Evolutionary conservation across 2,797 vertebrate species (phyloP), one percentile per base, ranked within the genome.

Genomic region (Mus minutoides): DNA sequence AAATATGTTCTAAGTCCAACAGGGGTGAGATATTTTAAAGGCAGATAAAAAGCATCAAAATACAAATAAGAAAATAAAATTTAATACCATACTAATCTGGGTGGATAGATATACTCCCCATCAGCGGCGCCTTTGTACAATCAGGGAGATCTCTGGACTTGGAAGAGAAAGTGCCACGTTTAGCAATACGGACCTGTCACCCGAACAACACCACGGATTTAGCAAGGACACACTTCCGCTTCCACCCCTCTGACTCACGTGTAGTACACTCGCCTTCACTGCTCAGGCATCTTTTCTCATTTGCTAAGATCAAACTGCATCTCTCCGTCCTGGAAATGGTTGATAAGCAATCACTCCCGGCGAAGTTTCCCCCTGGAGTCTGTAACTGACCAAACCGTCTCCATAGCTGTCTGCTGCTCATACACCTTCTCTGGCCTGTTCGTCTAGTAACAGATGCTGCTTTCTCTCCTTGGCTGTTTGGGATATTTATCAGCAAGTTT

Each of bases 41-140:
- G 97, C 96, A 97, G 97, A 97, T 95, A 96, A 97, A 98, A 98
- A 98, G 98, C 98, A 98, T 95, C 98, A 97, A 98, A 98, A 97
- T 98, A 98, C 2, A 96, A 98, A 93, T 98, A 98, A 98, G 97
- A 98, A 98, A 98, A 98, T 98, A 98, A 96, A 98, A 87, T 97
- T 98, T 96, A 98, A 98, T 98, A 97, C 95, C 95, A 98, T 98
- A 97, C 98, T 97, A 98, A 97, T 97, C 95, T 90, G 95, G 98
- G 98, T 98, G 98, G 99, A 98, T 97, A 97, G 95, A 97, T 98
- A 98, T 88, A 98, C 97, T 97, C 98, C 96, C 86, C 98, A 98
- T 98, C 98, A 98, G 98, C 98, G 98, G 98, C 75, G 97, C 97
- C 99, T 97, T 99, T 99, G 99, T 99, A 99, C 99, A 99, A 94